Conservation (phyloP, 2,113 vertebrate species). For the Gulo gulo region DNA sequence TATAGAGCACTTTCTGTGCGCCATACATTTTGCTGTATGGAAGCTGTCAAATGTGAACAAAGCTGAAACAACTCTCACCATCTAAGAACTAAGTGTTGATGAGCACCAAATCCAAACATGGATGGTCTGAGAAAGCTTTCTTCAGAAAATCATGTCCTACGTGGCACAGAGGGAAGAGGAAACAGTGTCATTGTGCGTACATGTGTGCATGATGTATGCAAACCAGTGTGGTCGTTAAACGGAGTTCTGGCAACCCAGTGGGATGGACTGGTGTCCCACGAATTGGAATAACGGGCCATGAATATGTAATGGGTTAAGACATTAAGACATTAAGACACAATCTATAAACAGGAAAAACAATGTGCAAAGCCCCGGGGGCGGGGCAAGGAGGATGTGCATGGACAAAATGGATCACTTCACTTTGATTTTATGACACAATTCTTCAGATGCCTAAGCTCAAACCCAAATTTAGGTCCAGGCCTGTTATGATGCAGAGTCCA, state of each 20-base stretch:
- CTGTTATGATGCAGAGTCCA: background rate
- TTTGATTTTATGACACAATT: background rate
- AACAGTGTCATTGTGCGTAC: fast-evolving
- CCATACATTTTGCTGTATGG: background rate
- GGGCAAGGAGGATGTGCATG: background rate
- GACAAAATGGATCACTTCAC: background rate
- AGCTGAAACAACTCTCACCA: background rate
- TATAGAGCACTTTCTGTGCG: background rate
- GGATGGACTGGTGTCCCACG: background rate
- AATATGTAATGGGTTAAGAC: background rate
- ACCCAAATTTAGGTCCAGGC: background rate
- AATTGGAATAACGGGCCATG: background rate
- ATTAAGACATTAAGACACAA: too few species aligned
- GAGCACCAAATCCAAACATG: background rate
- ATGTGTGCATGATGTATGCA: background rate
- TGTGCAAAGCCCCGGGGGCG: background rate
- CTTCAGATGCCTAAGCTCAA: background rate
- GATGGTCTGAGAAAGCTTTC: background rate
- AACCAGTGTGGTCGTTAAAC: background rate
- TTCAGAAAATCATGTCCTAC: background rate
- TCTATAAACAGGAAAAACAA: background rate
- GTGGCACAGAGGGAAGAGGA: background rate
- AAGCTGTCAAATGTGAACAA: background rate
- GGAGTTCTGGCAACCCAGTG: background rate
- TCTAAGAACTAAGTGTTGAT: background rate